Conservation (phyloP, 2,113 vertebrate species). For the Heterotilapia buettikoferi region DNA sequence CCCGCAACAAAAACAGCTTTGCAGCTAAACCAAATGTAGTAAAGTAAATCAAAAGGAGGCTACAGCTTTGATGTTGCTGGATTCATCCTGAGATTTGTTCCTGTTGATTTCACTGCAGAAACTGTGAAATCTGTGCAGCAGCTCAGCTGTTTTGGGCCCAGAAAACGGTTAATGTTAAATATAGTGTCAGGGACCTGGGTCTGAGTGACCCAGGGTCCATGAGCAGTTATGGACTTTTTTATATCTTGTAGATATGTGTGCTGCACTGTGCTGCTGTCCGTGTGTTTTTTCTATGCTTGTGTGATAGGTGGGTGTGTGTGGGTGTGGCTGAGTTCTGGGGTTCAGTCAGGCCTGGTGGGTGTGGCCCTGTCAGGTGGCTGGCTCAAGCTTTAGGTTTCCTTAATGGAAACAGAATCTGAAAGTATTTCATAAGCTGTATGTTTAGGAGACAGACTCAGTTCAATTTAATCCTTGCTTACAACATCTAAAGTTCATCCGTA, state of each 20-base stretch:
- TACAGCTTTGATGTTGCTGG: neutral
- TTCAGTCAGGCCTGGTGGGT: neutral
- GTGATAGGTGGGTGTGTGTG: neutral
- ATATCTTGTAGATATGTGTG: neutral
- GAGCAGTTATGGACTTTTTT: neutral
- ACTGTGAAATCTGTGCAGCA: neutral
- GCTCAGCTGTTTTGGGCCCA: neutral
- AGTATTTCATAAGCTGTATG: neutral
- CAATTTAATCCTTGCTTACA: neutral
- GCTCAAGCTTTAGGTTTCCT: neutral
- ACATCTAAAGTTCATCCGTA: neutral
- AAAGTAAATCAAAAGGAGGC: neutral
- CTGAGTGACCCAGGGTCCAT: neutral
- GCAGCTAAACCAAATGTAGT: neutral
- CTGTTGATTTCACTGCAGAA: neutral
- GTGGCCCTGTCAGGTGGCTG: neutral
- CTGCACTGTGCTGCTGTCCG: neutral
- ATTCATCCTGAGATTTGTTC: neutral
- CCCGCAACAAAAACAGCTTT: neutral
- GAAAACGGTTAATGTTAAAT: neutral
- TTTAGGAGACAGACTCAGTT: neutral
- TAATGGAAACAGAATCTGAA: neutral
- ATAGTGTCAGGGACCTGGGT: neutral
- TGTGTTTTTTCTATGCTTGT: neutral
- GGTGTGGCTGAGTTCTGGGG: neutral